Evolutionary conservation across 2,113 vertebrate species (phyloP).

Genomic region (Rhabdornis inornatus): DNA sequence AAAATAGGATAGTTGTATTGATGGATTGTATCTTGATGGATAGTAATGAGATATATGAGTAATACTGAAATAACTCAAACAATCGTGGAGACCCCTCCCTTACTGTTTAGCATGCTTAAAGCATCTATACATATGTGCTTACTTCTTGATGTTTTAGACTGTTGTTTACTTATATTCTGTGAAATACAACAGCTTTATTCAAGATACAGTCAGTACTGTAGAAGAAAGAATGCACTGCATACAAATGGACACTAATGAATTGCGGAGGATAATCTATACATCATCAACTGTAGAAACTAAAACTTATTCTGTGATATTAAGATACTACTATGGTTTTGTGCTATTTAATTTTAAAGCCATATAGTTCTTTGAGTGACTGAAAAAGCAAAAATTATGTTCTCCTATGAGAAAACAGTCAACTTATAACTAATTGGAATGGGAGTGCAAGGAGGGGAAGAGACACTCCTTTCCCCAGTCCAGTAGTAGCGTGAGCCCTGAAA

Average conservation of each 20-base stretch:
- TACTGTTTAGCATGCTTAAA: neutral
- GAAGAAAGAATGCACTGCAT: neutral
- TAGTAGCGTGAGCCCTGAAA: neutral
- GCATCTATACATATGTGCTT: neutral
- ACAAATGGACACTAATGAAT: neutral
- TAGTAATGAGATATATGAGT: neutral
- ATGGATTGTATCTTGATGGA: neutral
- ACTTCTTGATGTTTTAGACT: neutral
- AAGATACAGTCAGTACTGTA: neutral
- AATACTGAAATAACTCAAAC: neutral
- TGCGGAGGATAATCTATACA: neutral
- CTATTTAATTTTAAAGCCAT: neutral
- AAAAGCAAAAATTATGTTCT: neutral
- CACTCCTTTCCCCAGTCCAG: neutral
- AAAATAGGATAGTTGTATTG: neutral
- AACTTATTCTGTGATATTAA: neutral
- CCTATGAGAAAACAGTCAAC: neutral
- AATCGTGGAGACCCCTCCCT: neutral
- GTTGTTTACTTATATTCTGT: neutral
- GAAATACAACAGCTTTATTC: neutral
- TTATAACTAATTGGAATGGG: neutral
- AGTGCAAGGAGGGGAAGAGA: neutral
- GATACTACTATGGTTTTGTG: neutral
- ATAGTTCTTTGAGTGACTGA: neutral
- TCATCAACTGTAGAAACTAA: neutral